Base-by-base conservation (phyloP, 1,140 invertebrate genomes). In the Caenorhabditis remanei region DNA sequence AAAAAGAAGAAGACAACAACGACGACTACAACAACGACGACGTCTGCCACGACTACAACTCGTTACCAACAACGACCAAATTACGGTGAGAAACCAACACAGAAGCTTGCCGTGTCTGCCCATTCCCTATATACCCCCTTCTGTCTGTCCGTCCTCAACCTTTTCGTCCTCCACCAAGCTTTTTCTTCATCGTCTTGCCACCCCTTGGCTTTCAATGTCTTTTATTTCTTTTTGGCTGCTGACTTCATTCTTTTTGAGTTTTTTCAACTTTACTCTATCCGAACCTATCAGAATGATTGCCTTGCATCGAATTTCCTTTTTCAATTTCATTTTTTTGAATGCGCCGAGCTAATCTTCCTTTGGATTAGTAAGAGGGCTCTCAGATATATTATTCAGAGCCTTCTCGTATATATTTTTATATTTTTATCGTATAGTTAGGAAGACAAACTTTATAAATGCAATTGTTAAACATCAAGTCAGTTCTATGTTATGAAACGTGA, bases 11-110 rank as follows among this genome's bases (percentile, higher is more conserved):
- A 46, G 11, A 87, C 63, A 43, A 83, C 75, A 11, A 83, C 86
- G 16, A 87, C 86, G 32, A 87, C 75, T 9, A 56, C 65, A 79
- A 19, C 21, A 16, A 83, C 79, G n/a, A 83, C 86, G 79, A 83
- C 82, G 50, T 43, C 79, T 46, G 13, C 61, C 9, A 61, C 86
- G 58, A 83, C 75, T 40, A 48, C 63, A 40, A 79, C 46, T 50
- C 71, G 46, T 24, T 50, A 46, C 46, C 83, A 83, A 56, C 53
- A 82, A 24, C 75, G 24, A 16, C 55, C 58, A 61, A 63, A 63
- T 84, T 61, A 84, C 55, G 83, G 58, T 61, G 83, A 61, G 83
- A 61, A 84, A 19, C 7, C 4, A 84, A 56, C 32, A 84, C 58
- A 46, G 21, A 61, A 40, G 55, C 58, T 58, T 84, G 83, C 55